Evolutionary conservation across 2,797 vertebrate species (phyloP).

Genomic region (Oryzias sinensis): DNA sequence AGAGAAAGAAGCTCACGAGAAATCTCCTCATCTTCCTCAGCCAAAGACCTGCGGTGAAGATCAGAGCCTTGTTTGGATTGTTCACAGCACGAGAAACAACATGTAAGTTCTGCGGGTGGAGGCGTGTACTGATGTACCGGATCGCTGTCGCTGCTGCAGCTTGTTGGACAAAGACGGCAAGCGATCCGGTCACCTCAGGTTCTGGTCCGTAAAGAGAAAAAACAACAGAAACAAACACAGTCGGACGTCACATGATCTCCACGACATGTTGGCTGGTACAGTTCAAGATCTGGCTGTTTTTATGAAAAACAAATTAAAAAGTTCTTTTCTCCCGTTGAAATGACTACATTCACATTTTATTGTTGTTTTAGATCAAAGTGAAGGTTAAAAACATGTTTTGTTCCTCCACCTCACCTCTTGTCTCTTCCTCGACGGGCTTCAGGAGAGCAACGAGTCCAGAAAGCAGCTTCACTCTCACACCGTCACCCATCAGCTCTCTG

Average conservation of each 20-base stretch:
- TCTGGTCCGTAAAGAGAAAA: slow-evolving; percentile 43
- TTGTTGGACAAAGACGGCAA: slow-evolving; percentile 76
- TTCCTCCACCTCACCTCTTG: slow-evolving; percentile 61
- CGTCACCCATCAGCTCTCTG: slow-evolving; percentile 68
- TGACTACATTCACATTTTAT: neutral
- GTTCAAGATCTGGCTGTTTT: neutral
- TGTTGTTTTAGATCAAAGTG: neutral
- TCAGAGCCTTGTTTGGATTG: neutral
- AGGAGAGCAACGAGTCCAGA: slow-evolving; percentile 77
- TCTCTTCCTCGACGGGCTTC: slow-evolving; percentile 54
- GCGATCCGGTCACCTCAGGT: slow-evolving; percentile 40
- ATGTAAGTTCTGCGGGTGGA: too few relatives aligned
- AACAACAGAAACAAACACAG: neutral
- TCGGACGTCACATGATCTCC: neutral
- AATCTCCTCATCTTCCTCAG: slow-evolving; percentile 61
- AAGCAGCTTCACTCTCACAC: slow-evolving; percentile 72
- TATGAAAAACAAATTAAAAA: too few relatives aligned
- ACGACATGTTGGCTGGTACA: neutral
- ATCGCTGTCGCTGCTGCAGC: slow-evolving; percentile 82
- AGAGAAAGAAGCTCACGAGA: slow-evolving; percentile 79
- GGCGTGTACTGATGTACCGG: slow-evolving; percentile 49
- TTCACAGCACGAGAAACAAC: neutral
- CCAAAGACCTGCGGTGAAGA: slow-evolving; percentile 72
- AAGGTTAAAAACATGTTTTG: neutral
- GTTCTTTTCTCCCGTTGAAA: neutral